These are phyloP conservation scores for Palythoa grandiflora DNA, from an alignment of 92 coral and sea anemone genomes.

Conservation along the genomic window DNA sequence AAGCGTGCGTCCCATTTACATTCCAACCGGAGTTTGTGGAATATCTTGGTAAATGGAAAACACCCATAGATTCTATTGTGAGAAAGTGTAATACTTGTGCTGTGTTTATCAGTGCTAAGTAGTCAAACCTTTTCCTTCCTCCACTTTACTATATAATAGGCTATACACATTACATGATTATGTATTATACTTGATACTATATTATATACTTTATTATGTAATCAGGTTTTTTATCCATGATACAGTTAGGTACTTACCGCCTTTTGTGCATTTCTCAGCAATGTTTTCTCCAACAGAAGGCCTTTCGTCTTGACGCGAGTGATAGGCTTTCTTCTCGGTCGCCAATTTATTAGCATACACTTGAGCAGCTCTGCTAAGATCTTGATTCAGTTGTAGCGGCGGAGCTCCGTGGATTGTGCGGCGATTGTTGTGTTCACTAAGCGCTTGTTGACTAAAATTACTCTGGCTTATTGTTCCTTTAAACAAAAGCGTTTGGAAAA, in stretches of 20 bases:
- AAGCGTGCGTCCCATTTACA: too few species aligned
- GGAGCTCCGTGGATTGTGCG: constrained; percentile 29
- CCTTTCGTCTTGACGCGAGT: constrained; percentile 22
- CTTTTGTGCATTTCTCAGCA: constrained; percentile 29
- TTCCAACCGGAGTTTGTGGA: too few species aligned
- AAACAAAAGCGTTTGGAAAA: background rate
- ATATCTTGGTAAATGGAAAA: too few species aligned
- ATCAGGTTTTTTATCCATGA: background rate
- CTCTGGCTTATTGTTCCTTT: constrained; percentile 6
- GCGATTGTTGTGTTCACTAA: constrained; percentile 41
- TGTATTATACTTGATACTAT: too few species aligned
- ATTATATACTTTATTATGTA: background rate
- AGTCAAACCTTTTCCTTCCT: background rate
- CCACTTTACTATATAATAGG: too few species aligned
- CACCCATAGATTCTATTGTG: too few species aligned
- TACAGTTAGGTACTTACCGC: background rate
- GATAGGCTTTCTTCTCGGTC: constrained; percentile 14
- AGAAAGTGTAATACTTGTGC: too few species aligned
- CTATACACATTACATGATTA: too few species aligned
- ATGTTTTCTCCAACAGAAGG: constrained; percentile 25
- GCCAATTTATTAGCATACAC: constrained; percentile 30
- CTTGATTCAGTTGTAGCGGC: background rate
- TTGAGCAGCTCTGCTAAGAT: constrained; percentile 19
- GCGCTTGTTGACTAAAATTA: constrained; percentile 26
- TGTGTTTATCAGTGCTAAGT: too few species aligned